Base-by-base conservation (phyloP, 2,888 invertebrate genomes). In the Salpingus planirostris region DNA sequence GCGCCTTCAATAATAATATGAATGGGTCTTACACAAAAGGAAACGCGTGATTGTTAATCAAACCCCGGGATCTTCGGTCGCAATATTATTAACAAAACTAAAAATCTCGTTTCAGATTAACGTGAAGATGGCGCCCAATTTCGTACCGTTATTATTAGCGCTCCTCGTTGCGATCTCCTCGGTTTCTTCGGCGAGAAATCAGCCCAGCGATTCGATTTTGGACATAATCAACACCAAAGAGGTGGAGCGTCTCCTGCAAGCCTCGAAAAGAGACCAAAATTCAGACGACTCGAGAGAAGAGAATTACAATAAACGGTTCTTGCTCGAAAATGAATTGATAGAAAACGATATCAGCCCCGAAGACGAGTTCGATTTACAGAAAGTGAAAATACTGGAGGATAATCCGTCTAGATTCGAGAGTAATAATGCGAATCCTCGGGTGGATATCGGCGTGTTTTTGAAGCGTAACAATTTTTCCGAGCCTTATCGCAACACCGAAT, bases 211-310 rank as follows among this genome's bases (percentile, higher is more conserved):
- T 52, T 75, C 75, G 10, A 76, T 76, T 42, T 60, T 75, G 50
- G 75, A 75, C 50, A 72, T 76, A 40, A 74, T 76, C 45, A 71
- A 76, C 48, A 74, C 72, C 26, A 69, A 73, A 50, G 70, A 74
- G 57, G 75, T 76, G 7, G 71, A 74, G 49, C 63, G 69, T 39
- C 57, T 74, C 41, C n/a, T 46, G 13, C n/a, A n/a, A n/a, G 43
- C 46, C 2, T 42, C 42, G 24, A 44, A 36, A 13, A 33, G 33
- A 40, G 46, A 49, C 26, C n/a, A n/a, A n/a, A n/a, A n/a, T n/a
- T n/a, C n/a, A n/a, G 52, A 54, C 27, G 42, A 45, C 21, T 46
- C 69, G 32, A 64, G 64, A 31, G 59, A 68, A 11, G 64, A 70
- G 15, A n/a, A n/a, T n/a, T n/a, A n/a, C n/a, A n/a, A n/a, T n/a